These are phyloP conservation scores for Rhopilema esculentum DNA, from an alignment of 30 jellyfish, hydroid and myxozoan genomes.

Conservation along the genomic window DNA sequence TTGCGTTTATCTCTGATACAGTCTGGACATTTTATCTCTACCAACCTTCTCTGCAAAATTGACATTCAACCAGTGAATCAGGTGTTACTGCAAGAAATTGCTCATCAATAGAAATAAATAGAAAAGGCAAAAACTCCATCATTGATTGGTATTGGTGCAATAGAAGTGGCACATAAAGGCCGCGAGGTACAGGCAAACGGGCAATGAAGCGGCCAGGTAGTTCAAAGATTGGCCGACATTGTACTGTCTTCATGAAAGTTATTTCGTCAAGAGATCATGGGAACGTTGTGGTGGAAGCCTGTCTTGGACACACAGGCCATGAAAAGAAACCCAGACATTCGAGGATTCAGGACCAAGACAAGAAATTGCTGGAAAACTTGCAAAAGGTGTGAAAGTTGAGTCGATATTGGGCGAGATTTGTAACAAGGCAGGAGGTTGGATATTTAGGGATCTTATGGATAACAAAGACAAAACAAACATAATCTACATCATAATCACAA, in stretches of 20 bases:
- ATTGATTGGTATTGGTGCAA: conserved; percentile 54
- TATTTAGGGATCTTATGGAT: conserved; percentile 25
- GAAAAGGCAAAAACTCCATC: conserved; percentile 35
- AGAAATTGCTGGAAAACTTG: conserved; percentile 34
- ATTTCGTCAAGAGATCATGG: background rate
- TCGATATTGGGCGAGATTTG: conserved; percentile 42
- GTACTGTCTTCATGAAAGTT: conserved; percentile 59
- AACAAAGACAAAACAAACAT: conserved; percentile 32
- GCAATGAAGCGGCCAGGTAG: conserved; percentile 68
- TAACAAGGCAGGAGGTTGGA: background rate
- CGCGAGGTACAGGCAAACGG: conserved; percentile 45
- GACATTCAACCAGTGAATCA: background rate
- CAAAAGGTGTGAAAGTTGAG: conserved; percentile 31
- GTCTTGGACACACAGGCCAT: conserved; percentile 47
- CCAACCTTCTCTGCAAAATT: background rate
- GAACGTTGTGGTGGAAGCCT: conserved; percentile 24
- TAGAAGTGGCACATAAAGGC: conserved; percentile 33
- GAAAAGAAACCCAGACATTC: conserved; percentile 7
- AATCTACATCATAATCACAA: too few species aligned
- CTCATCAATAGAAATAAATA: background rate
- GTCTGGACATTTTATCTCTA: background rate
- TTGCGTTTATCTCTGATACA: conserved; percentile 15
- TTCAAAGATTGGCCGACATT: conserved; percentile 46
- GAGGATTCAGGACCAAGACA: conserved; percentile 40
- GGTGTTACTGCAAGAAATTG: background rate